Conservation (phyloP, 2,888 invertebrate species). For the Rhodophaea formosa region DNA sequence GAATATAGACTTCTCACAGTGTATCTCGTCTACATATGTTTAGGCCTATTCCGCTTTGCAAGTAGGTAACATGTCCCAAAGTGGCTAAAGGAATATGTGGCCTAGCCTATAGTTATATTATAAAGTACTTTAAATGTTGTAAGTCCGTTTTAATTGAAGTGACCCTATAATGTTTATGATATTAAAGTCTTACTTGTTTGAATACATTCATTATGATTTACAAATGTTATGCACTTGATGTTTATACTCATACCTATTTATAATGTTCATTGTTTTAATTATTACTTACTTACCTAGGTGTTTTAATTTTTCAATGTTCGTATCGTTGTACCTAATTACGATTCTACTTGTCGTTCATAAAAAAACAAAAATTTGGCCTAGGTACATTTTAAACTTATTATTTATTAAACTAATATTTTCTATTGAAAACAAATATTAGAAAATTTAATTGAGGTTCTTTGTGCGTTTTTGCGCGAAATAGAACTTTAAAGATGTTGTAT, state of each 20-base stretch:
- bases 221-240: conserved; percentile 32
- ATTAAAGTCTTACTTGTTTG: conserved; percentile 1
- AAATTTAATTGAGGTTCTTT: conserved; percentile 2
- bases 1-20: background rate
- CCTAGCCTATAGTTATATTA: conserved; percentile 36
- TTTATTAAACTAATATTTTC: conserved; percentile 2
- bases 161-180: background rate
- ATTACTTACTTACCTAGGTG: conserved; percentile 10
- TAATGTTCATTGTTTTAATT: conserved; percentile 28
- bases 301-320: background rate
- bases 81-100: conserved; percentile 29
- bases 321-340: background rate
- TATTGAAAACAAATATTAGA: background rate
- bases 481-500: conserved; percentile 47
- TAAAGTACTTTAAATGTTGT: conserved; percentile 21
- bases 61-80: background rate
- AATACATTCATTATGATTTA: conserved; percentile 28
- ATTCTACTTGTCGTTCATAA: background rate
- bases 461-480: conserved; percentile 25
- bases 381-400: conserved; percentile 1
- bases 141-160: conserved; percentile 25
- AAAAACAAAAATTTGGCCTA: background rate
- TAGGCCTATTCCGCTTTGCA: background rate
- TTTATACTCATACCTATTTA: conserved; percentile 25
- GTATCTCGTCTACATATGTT: background rate